phyloP scores from a whole-genome alignment of 1,140 invertebrate species.

The Macrobrachium nipponense region DNA sequence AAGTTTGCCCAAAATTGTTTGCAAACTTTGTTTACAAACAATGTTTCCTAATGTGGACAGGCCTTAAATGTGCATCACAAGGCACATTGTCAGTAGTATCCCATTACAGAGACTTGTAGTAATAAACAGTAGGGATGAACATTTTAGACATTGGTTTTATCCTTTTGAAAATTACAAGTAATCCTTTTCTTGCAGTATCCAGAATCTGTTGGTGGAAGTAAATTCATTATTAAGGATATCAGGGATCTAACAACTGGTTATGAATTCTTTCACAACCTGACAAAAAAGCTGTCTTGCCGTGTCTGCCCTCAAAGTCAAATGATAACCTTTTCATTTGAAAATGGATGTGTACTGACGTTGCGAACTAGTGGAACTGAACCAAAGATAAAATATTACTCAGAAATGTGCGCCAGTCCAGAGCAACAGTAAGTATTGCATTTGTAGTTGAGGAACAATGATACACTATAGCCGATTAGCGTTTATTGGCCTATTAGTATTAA shows the following conservation, averaged over 20 bases:
- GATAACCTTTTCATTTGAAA: conserved; percentile 92
- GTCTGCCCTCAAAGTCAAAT: conserved; percentile 87
- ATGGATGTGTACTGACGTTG: conserved; percentile 86
- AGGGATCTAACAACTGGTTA: conserved; percentile 92
- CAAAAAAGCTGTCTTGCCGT: conserved; percentile 82
- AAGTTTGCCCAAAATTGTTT: too few relatives aligned
- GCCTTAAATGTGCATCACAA: too few relatives aligned
- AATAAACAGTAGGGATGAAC: not conserved
- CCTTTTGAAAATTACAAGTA: conserved; percentile 1
- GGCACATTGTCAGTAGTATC: too few relatives aligned
- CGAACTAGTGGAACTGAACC: conserved; percentile 98
- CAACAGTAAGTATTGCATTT: conserved; percentile 72
- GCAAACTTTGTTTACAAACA: too few relatives aligned
- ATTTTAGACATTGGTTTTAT: not conserved
- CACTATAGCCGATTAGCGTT: not conserved
- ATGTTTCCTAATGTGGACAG: too few relatives aligned
- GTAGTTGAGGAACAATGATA: not conserved
- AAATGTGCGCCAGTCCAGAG: conserved; percentile 80
- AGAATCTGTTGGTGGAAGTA: conserved; percentile 75
- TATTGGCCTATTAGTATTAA: too few relatives aligned
- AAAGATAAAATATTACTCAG: conserved; percentile 98
- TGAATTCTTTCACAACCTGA: conserved; percentile 81
- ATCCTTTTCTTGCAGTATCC: conserved; percentile 79
- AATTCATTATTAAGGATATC: conserved; percentile 80
- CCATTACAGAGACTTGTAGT: too few relatives aligned